Percentiles rank a stretch among this genome's conserved stretches.
Evolutionary conservation across 2,888 invertebrate species (phyloP).

Genomic region (Dione juno): DNA sequence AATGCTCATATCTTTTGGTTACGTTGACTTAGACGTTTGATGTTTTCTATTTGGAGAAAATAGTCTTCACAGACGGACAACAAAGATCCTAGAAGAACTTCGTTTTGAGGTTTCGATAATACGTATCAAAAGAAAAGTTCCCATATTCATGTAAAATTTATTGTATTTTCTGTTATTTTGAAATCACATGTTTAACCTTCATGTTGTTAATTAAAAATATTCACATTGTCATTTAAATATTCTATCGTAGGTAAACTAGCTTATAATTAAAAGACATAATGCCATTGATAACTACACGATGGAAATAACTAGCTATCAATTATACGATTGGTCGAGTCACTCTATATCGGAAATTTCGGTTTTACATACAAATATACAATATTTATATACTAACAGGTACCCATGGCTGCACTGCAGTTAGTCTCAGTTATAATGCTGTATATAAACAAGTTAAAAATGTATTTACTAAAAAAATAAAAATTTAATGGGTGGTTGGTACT

Average conservation of each 20-base stretch:
- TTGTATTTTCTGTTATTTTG: constrained; percentile 85
- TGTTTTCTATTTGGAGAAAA: too few relatives aligned
- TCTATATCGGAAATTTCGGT: constrained; percentile 71
- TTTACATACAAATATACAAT: constrained; percentile 82
- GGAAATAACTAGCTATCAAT: constrained; percentile 63
- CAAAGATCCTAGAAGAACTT: too few relatives aligned
- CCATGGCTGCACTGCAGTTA: neutral
- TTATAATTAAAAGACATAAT: constrained; percentile 81
- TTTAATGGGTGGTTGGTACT: neutral
- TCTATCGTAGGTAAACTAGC: constrained; percentile 84
- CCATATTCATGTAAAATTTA: constrained; percentile 82
- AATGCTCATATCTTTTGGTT: too few relatives aligned
- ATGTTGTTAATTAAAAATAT: constrained; percentile 86
- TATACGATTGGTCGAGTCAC: constrained; percentile 81
- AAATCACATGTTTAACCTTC: constrained; percentile 85
- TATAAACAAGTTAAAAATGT: constrained; percentile 17
- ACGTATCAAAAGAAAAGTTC: constrained; percentile 35
- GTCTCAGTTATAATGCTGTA: neutral
- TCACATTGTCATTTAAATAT: constrained; percentile 86
- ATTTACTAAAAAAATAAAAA: constrained; percentile 3
- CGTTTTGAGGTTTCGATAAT: too few relatives aligned
- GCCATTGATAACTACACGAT: constrained; percentile 79
- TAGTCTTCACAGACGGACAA: too few relatives aligned
- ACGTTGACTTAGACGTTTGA: too few relatives aligned
- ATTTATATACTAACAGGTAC: constrained; percentile 60